Evolutionary conservation across 2,888 invertebrate genomes (phyloP), one percentile per base, ranked within the genome.

Genomic region (Lamellibrachia columna): DNA sequence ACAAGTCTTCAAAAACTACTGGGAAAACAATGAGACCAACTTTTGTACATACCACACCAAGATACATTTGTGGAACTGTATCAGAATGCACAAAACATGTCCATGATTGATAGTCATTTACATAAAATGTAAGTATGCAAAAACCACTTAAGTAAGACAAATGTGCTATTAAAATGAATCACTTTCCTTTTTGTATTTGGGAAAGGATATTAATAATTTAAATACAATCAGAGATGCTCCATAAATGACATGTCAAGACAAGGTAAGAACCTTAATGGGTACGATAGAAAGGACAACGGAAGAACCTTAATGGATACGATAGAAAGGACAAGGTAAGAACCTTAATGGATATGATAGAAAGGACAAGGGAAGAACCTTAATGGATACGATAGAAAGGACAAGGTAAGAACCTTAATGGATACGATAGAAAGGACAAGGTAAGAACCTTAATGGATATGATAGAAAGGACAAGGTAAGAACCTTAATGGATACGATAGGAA

Each of bases 1-100:
- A 75, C 75, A 75, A 75, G 75, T 75, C 22, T 75, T 75, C 75
- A 75, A 75, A 75, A n/a, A 75, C 15, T 75, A 75, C 75, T 75
- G 15, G 11, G 75, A 75, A 15, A 15, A 75, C 75, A 75, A 15
- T 75, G 15, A 75, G 75, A 75, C 22, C 22, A 75, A 4, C n/a
- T 22, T 15, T 75, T n/a, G n/a, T 75, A 75, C 75, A 6, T 75
- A 11, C 60, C 75, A 11, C n/a, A n/a, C n/a, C 0, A n/a, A 75
- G 11, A 75, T 22, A 75, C 75, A 75, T 22, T 40, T 75, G 22
- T 75, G 75, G 75, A 55, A 75, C 75, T 75, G 40, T 40, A 75
- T 22, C 75, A 22, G 75, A 75, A 75, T 75, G n/a, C 22, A 75
- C 75, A 75, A 22, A 3, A 75, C 22, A 15, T 2, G 75, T 75